A percentile compares a stretch with the other conserved stretches of the same genome.
Conservation (phyloP, 1,140 invertebrate genomes). For the Drosophila elegans region DNA sequence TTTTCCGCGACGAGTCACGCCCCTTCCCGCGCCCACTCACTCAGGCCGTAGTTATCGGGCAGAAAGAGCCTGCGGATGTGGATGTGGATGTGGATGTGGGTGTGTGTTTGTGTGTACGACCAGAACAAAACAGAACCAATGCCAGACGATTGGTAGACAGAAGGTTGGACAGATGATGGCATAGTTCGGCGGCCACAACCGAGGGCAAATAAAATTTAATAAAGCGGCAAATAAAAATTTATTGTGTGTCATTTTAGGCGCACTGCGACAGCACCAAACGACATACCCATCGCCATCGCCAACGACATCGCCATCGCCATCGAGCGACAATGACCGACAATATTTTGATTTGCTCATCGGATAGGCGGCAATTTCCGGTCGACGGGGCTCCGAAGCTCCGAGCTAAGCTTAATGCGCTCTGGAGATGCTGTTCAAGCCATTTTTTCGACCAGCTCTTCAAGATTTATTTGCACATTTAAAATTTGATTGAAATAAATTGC, state of each 20-base stretch:
- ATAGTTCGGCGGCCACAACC: conserved; percentile 16
- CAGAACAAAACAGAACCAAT: too few relatives aligned
- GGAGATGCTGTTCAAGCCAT: conserved; percentile 13
- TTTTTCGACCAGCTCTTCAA: conserved; percentile 16
- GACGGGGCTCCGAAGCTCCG: neutral
- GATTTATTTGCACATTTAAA: conserved; percentile 74
- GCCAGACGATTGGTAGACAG: conserved; percentile 61
- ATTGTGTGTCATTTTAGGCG: conserved; percentile 79
- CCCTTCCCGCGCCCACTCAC: neutral
- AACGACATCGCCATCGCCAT: conserved; percentile 2
- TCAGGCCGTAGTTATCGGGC: neutral
- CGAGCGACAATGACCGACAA: conserved; percentile 56
- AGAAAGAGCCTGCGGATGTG: neutral
- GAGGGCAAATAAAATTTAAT: conserved; percentile 76
- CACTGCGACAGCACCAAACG: conserved; percentile 48
- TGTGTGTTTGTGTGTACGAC: conserved; percentile 13
- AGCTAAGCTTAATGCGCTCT: conserved; percentile 37
- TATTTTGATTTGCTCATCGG: conserved; percentile 65
- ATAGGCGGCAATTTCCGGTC: conserved; percentile 69
- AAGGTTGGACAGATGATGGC: conserved; percentile 23
- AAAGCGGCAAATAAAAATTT: conserved; percentile 81
- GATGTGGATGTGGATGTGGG: neutral
- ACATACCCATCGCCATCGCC: conserved; percentile 1
- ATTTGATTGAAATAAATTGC: conserved; percentile 79
- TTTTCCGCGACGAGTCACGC: conserved; percentile 59